Evolutionary conservation across 2,113 vertebrate species (phyloP), one percentile per base, ranked within the genome.

Genomic region (Coptodon rendalli): DNA sequence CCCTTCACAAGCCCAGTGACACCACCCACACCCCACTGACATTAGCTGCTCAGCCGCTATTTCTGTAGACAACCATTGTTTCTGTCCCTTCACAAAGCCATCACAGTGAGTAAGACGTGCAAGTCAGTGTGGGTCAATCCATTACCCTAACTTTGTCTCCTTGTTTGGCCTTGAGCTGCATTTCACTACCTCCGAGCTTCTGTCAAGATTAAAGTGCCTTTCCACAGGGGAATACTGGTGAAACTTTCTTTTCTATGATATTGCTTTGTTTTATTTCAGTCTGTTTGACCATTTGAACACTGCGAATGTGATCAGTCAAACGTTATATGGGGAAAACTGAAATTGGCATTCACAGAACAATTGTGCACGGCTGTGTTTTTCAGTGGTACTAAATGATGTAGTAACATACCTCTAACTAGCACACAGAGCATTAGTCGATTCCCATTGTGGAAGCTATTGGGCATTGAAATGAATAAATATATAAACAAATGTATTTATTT

Each of bases 41-140:
- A 94, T 95, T 95, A 95, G 86, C 90, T 78, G 61, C 71, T 85
- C 73, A 40, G 66, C 71, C 48, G 48, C 84, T 87, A 80, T 85
- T 82, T 81, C 88, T 66, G 82, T n/a, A 63, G 84, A 82, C 84
- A 89, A 81, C 85, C 83, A 80, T 79, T 86, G 83, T 93, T 84
- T 71, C 29, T n/a, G 13, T 68, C n/a, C 76, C 56, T 80, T 85
- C 59, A 10, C 53, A 79, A 13, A 11, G 31, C 52, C 7, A 81
- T 61, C 87, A 85, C 43, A 17, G 78, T 17, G 68, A 38, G 52
- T 78, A 78, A 38, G 85, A 83, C 43, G 27, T 80, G 63, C 29
- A 40, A 59, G 61, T 71, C 76, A 34, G 68, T 24, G 7, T 3
- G 14, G 27, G 27, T 50, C 68, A 48, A 82, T 83, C 84, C 82